phyloP scores from a whole-genome alignment of 2,797 vertebrate species.

The Pampus argenteus region DNA sequence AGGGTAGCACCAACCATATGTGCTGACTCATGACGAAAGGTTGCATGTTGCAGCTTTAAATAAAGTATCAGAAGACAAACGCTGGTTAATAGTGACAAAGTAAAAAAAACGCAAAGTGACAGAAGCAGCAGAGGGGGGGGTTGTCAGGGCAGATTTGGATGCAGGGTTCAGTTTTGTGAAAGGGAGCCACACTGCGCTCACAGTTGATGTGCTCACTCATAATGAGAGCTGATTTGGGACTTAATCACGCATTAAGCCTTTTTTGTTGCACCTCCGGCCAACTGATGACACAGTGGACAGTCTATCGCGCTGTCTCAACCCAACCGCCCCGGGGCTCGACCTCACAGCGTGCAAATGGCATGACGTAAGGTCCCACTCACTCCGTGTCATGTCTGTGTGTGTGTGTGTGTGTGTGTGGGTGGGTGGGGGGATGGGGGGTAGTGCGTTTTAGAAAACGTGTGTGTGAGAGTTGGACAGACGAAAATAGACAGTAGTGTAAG shows the following conservation, averaged over 20 bases:
- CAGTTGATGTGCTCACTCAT: slow-evolving; percentile 63
- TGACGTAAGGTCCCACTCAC: slow-evolving; percentile 65
- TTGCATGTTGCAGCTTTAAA: neutral
- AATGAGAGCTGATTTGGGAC: slow-evolving; percentile 68
- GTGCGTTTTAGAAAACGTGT: neutral
- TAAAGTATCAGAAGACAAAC: slow-evolving; percentile 1
- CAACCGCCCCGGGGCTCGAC: slow-evolving; percentile 30
- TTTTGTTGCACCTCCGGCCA: slow-evolving; percentile 74
- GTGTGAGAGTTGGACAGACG: neutral
- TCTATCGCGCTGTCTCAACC: slow-evolving; percentile 43
- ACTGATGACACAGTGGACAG: slow-evolving; percentile 75
- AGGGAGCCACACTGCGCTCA: slow-evolving; percentile 26
- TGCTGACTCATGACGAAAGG: slow-evolving; percentile 15
- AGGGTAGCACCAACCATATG: neutral
- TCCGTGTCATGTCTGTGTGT: slow-evolving; percentile 10
- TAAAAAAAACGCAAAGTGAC: slow-evolving; percentile 30
- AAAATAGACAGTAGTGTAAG: slow-evolving; percentile 24
- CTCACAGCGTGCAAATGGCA: slow-evolving; percentile 61
- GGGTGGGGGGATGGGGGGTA: neutral
- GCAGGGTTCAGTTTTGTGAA: slow-evolving; percentile 33
- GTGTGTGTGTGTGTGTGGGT: neutral
- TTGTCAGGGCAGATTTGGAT: neutral
- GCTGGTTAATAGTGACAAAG: neutral
- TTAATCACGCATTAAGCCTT: slow-evolving; percentile 71
- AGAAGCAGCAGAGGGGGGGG: slow-evolving; percentile 3